A percentile compares a stretch with the other conserved stretches of the same genome.
Evolutionary conservation across 2,888 invertebrate genomes (phyloP).

Genomic region (Pristionchus maxplancki): DNA sequence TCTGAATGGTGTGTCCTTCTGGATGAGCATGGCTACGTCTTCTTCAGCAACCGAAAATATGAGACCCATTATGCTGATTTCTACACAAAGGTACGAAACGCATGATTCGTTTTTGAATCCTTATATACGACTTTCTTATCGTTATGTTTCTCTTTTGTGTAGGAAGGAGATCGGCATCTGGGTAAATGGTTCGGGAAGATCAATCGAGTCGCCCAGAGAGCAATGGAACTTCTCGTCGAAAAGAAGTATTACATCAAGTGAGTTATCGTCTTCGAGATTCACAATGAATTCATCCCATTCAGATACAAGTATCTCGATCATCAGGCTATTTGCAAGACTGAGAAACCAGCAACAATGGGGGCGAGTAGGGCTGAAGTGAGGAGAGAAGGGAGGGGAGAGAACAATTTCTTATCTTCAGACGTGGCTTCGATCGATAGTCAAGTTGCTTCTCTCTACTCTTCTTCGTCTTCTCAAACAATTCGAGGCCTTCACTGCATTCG

Average conservation of each 20-base stretch:
- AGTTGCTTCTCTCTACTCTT: constrained; percentile 55
- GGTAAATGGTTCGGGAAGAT: constrained; percentile 73
- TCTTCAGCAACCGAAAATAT: constrained; percentile 71
- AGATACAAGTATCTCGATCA: constrained; percentile 70
- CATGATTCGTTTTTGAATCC: not conserved
- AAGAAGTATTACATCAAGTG: constrained; percentile 72
- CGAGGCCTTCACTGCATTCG: constrained; percentile 54
- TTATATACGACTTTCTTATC: constrained; percentile 2
- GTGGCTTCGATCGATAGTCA: constrained; percentile 53
- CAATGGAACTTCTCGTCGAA: constrained; percentile 72
- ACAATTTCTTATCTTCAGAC: not conserved
- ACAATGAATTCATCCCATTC: not conserved
- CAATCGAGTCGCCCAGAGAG: constrained; percentile 74
- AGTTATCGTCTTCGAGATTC: constrained; percentile 11
- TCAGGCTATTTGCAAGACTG: constrained; percentile 71
- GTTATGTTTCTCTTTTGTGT: not conserved
- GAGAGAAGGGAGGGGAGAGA: not conserved
- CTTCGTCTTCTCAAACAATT: constrained; percentile 54
- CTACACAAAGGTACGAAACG: constrained; percentile 55
- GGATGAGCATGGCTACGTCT: constrained; percentile 76
- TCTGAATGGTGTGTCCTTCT: constrained; percentile 72
- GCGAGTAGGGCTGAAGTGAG: constrained; percentile 57
- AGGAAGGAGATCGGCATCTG: constrained; percentile 58
- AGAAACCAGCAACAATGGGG: constrained; percentile 54
- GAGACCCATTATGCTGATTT: constrained; percentile 62